Base-by-base conservation (phyloP, 1,140 invertebrate species). In the Asobara japonica region DNA sequence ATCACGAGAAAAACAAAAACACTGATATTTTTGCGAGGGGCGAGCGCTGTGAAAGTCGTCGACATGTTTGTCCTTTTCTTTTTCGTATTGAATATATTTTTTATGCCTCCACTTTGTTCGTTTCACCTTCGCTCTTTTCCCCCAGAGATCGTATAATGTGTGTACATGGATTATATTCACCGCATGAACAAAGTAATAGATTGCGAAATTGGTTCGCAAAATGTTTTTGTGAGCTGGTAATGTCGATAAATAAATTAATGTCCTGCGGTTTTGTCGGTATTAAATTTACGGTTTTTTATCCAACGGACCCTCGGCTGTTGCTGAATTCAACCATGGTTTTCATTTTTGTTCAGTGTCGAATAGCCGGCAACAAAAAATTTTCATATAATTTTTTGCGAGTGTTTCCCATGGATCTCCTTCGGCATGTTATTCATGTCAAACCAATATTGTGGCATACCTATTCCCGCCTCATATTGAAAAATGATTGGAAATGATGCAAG, bases 211-310 rank as follows among this genome's bases (percentile, higher is more conserved):
- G 18, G 67, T 56, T 69, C 67, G 67, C n/a, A n/a, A 61, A 69
- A 69, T 56, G 45, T 30, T 11, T 33, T 61, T 56, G 11, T 25
- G 22, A 20, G 13, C n/a, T 18, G 56, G 41, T 68, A 68, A 69
- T 31, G 61, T 48, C 33, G 48, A 69, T 69, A 69, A 69, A 69
- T 56, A 56, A 56, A 25, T 56, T 22, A 69, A 69, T 48, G 29
- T 60, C 67, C 33, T 69, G 67, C 18, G 51, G 67, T 69, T 69
- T 56, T 61, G 48, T 69, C 51, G 67, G 51, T 11, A 27, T 56
- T 56, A 56, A 56, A 13, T 33, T 60, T 48, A n/a, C 11, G n/a
- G 31, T 22, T 68, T 68, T 69, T 69, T 69, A 16, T 18, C 27
- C 36, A 5, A 22, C 51, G 13, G 18, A 65, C n/a, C 6, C 31